phyloP scores from a whole-genome alignment of 53 echinoderm and acorn worm genomes.

The Patiria pectinifera region DNA sequence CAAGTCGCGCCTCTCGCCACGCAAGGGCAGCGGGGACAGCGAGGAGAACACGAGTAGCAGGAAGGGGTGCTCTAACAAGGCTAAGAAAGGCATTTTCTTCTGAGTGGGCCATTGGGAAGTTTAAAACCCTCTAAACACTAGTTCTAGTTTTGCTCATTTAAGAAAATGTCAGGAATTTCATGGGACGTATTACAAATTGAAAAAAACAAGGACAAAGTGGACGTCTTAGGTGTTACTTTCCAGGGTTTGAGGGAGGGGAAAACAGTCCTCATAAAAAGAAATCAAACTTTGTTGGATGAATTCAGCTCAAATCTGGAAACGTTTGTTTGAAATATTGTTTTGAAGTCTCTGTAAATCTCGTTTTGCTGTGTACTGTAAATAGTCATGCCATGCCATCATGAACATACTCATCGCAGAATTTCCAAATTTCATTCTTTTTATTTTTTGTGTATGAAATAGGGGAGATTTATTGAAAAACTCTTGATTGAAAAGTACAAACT shows the following conservation, averaged over 20 bases:
- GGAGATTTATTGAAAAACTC: too few relatives aligned
- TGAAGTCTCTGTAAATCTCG: too few relatives aligned
- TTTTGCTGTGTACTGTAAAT: neutral
- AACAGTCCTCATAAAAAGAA: too few relatives aligned
- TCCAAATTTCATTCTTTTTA: neutral
- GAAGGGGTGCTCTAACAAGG: constrained; percentile 35
- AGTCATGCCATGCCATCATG: neutral
- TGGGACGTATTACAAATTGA: too few relatives aligned
- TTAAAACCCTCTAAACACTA: neutral
- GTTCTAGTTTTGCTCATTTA: neutral
- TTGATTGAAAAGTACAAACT: too few relatives aligned
- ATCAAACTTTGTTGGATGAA: too few relatives aligned
- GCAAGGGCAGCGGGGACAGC: constrained; percentile 53
- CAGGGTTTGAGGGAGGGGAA: too few relatives aligned
- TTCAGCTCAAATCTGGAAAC: too few relatives aligned
- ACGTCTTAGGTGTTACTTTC: too few relatives aligned
- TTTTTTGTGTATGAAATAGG: neutral
- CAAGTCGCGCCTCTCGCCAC: constrained; percentile 52
- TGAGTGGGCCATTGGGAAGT: neutral
- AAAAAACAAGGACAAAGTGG: too few relatives aligned
- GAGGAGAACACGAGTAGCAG: constrained; percentile 35
- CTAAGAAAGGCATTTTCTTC: constrained; percentile 40
- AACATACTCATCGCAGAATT: neutral
- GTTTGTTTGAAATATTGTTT: too few relatives aligned
- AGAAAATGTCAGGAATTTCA: neutral